phyloP scores from a whole-genome alignment of 1,140 invertebrate genomes.

The Drosophila ohnishii region DNA sequence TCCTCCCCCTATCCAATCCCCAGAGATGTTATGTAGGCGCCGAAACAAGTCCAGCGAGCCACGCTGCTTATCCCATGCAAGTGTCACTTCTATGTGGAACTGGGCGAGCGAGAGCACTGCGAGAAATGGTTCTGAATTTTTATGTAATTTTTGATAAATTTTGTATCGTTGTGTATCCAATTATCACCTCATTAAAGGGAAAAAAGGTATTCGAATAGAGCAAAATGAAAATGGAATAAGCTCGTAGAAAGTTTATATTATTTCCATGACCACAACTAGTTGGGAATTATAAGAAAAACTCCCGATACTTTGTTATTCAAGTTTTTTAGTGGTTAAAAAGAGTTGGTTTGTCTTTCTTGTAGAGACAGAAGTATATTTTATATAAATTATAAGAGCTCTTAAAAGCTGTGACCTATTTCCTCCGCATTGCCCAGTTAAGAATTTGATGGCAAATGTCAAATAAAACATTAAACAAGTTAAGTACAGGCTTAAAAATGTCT shows the following conservation, averaged over 20 bases:
- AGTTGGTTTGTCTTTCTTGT: too few species aligned
- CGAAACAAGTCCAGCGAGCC: constrained; percentile 29
- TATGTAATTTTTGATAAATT: not conserved
- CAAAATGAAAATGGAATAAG: not conserved
- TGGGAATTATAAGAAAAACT: not conserved
- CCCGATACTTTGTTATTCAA: too few species aligned
- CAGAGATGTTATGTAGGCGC: constrained; percentile 34
- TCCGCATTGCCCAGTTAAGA: not conserved
- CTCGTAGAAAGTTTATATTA: too few species aligned
- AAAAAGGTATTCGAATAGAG: not conserved
- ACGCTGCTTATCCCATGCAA: constrained; percentile 27
- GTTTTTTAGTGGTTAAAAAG: too few species aligned
- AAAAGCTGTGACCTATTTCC: too few species aligned
- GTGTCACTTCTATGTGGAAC: constrained; percentile 14
- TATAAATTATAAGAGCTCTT: too few species aligned
- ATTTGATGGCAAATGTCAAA: not conserved
- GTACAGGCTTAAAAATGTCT: not conserved
- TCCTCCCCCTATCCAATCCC: not conserved
- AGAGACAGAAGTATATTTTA: not conserved
- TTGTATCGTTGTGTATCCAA: not conserved
- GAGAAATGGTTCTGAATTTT: not conserved
- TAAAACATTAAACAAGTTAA: not conserved
- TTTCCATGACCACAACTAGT: not conserved
- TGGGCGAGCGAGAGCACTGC: constrained; percentile 10
- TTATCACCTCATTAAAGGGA: not conserved